phyloP scores from a whole-genome alignment of 92 coral and sea anemone species.

The Heteractis magnifica region DNA sequence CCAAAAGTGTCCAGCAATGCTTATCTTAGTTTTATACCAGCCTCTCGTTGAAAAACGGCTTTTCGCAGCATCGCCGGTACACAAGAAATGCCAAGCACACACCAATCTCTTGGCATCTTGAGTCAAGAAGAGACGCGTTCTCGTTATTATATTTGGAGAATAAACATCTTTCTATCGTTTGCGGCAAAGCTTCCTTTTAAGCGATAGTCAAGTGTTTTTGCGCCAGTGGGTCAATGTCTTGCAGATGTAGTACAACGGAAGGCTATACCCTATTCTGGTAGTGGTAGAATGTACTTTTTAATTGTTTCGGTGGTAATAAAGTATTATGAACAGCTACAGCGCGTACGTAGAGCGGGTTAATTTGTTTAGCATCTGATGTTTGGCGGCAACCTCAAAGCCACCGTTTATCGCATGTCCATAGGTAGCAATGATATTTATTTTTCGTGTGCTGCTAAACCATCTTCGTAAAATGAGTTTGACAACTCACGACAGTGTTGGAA shows the following conservation, averaged over 20 bases:
- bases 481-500: constrained; percentile 2
- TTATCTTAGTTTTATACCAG: not conserved
- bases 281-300: constrained; percentile 17
- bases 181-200: constrained; percentile 38
- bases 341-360: constrained; percentile 37
- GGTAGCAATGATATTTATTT: constrained; percentile 61
- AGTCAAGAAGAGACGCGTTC: constrained; percentile 7
- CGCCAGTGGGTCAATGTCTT: constrained; percentile 38
- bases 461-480: not conserved
- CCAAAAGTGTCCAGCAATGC: constrained; percentile 28
- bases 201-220: constrained; percentile 39
- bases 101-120: constrained; percentile 14
- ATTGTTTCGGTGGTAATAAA: constrained; percentile 19
- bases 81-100: not conserved
- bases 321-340: constrained; percentile 1
- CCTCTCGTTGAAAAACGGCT: constrained; percentile 1
- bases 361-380: constrained; percentile 74
- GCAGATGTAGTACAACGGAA: constrained; percentile 29
- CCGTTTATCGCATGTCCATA: constrained; percentile 58
- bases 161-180: constrained; percentile 26
- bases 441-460: constrained; percentile 59
- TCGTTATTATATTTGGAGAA: constrained; percentile 20
- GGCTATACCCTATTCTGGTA: constrained; percentile 14
- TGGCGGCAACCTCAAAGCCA: constrained; percentile 70
- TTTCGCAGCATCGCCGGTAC: not conserved